phyloP scores from a whole-genome alignment of 92 coral and sea anemone genomes.

The Umimayanthus kanabou region DNA sequence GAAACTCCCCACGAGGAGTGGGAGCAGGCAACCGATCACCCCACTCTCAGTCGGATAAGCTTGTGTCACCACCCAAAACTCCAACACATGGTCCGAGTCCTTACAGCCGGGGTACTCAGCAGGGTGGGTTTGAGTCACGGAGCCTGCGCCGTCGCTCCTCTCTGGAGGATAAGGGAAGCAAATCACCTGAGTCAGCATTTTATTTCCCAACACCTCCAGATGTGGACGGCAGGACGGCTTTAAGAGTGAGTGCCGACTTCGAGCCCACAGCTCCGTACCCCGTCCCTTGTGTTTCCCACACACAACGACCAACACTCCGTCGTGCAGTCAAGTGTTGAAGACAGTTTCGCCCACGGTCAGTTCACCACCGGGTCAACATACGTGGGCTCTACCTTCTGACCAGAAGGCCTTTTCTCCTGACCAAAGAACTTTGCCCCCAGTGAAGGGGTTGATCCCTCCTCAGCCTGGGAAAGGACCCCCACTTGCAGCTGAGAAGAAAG shows the following conservation, averaged over 20 bases:
- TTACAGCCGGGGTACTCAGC: slow-evolving; percentile 6
- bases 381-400: slow-evolving; percentile 19
- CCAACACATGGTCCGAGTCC: no score
- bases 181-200: no score
- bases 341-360: slow-evolving; percentile 18
- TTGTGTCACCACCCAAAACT: no score
- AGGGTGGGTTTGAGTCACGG: slow-evolving; percentile 1
- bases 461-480: neutral
- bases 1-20: neutral
- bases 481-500: slow-evolving; percentile 11
- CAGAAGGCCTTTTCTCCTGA: slow-evolving; percentile 17
- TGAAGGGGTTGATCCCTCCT: slow-evolving; percentile 4
- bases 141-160: no score
- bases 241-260: neutral
- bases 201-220: slow-evolving; percentile 27
- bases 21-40: slow-evolving; percentile 3
- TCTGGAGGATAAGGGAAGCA: no score
- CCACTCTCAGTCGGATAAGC: neutral
- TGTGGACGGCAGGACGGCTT: neutral
- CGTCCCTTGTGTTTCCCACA: neutral
- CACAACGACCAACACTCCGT: slow-evolving; percentile 16
- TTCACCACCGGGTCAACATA: neutral
- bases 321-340: slow-evolving; percentile 29
- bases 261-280: slow-evolving; percentile 23
- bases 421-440: no score